These are phyloP conservation scores for Oophaga pumilio DNA, from an alignment of 2,113 vertebrate species.

Conservation along the genomic window DNA sequence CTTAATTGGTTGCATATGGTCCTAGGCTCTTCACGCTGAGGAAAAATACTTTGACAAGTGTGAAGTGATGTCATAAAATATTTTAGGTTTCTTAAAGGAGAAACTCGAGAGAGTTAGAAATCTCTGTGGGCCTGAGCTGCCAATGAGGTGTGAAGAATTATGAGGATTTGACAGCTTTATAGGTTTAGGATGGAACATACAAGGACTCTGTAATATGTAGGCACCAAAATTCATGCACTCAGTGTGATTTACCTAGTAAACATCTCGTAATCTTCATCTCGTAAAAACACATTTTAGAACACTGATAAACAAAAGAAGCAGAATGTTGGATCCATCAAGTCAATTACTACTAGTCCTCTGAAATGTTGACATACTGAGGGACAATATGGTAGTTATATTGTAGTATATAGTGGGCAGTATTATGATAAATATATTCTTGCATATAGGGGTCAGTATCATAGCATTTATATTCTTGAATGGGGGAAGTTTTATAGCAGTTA, in stretches of 20 bases:
- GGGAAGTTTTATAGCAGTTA: too few relatives aligned
- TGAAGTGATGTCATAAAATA: constrained; percentile 51
- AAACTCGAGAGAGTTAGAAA: constrained; percentile 18
- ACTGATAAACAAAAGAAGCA: neutral
- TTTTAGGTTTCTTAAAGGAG: constrained; percentile 28
- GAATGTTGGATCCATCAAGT: neutral
- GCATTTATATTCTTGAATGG: neutral
- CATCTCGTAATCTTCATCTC: neutral
- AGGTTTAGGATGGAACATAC: constrained; percentile 38
- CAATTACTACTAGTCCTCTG: too few relatives aligned
- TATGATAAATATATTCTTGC: neutral
- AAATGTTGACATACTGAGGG: too few relatives aligned
- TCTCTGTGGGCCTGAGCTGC: constrained; percentile 21
- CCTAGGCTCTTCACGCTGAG: neutral
- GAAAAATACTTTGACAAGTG: constrained; percentile 53
- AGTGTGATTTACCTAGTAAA: neutral
- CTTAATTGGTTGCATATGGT: constrained; percentile 38
- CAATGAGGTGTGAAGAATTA: constrained; percentile 3
- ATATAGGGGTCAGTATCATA: neutral
- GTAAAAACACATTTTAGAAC: neutral
- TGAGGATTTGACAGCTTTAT: constrained; percentile 37
- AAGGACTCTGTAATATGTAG: neutral
- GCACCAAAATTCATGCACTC: neutral
- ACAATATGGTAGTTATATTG: too few relatives aligned
- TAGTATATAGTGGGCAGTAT: neutral